Base-by-base conservation (phyloP, 2,888 invertebrate species). In the Dilophus febrilis region DNA sequence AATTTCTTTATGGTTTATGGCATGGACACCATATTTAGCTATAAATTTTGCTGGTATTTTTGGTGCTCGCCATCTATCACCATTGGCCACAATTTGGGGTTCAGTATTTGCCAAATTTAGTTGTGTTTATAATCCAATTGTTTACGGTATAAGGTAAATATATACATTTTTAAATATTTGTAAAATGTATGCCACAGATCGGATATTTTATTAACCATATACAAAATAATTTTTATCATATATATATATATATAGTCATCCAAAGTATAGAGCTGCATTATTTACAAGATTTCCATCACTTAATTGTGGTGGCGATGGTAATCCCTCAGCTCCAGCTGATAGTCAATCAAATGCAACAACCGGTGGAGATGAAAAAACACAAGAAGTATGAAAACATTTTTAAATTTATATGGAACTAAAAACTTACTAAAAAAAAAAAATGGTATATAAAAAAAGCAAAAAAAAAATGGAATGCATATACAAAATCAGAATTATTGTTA, bases 1-100 rank as follows among this genome's bases (percentile, higher is more conserved):
- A 45, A 85, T 91, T 52, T 73, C 82, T 0, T 64, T 90, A 48
- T 92, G 88, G 85, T 81, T 90, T 66, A 74, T 86, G 70, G 87
- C 88, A 36, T 92, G 91, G 91, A 85, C 86, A 18, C 74, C 74
- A 2, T 75, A 74, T 48, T 64, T 72, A 58, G 51, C 68, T 33
- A 65, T 72, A 41, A 68, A 70, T 45, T 65, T 64, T 47, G 56
- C 65, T 38, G 70, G 70, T 35, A 60, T 69, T 46, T 68, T 68
- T 46, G 59, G 64, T 18, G 53, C 59, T 46, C 55, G 56, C 4
- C 41, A 30, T 30, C 56, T 71, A 40, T 66, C 65, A 44, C 70
- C 70, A 29, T 52, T 71, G 43, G 60, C 64, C 46, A 66, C 70
- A 43, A 68, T 69, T 52, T 66, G 67, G 53, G 68, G 69, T 32